Evolutionary conservation across 2,888 invertebrate genomes (phyloP).

Genomic region (Drosophila multiciliata): DNA sequence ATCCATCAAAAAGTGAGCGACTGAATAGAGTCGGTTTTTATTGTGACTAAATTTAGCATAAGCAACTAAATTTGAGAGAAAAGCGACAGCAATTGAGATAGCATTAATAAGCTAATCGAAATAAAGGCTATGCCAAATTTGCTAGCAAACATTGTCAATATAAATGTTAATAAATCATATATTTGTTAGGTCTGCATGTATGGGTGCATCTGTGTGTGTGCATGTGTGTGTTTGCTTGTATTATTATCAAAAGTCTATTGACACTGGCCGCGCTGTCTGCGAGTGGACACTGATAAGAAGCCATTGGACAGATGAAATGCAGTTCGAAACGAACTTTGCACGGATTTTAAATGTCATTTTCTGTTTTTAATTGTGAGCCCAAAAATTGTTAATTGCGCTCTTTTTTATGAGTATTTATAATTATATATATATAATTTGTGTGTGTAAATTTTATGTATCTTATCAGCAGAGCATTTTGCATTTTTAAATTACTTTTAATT

Average conservation of each 20-base stretch:
- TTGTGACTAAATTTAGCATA: slow-evolving; percentile 51
- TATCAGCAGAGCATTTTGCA: slow-evolving; percentile 19
- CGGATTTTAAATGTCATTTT: slow-evolving; percentile 36
- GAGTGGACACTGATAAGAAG: slow-evolving; percentile 67
- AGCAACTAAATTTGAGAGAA: slow-evolving; percentile 8
- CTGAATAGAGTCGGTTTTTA: slow-evolving; percentile 1
- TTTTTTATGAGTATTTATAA: not conserved
- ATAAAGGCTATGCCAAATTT: not conserved
- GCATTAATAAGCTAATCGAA: slow-evolving; percentile 10
- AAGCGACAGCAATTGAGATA: slow-evolving; percentile 16
- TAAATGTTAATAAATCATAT: not conserved
- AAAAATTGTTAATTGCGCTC: not conserved
- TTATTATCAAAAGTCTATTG: slow-evolving; percentile 67
- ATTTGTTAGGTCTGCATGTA: too few relatives aligned
- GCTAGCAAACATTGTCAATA: slow-evolving; percentile 9
- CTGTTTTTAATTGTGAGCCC: slow-evolving; percentile 1
- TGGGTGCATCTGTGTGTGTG: not conserved
- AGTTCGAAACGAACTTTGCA: slow-evolving; percentile 58
- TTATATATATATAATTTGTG: not conserved
- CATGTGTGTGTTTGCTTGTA: not conserved
- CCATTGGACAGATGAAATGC: slow-evolving; percentile 32
- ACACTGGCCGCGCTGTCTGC: slow-evolving; percentile 74
- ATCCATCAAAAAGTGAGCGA: slow-evolving; percentile 11
- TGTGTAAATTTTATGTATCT: not conserved
- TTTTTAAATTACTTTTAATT: slow-evolving; percentile 22